Evolutionary conservation across 35 echinoderm and acorn worm species (phyloP).

Genomic region (Ophioderma brevispina): DNA sequence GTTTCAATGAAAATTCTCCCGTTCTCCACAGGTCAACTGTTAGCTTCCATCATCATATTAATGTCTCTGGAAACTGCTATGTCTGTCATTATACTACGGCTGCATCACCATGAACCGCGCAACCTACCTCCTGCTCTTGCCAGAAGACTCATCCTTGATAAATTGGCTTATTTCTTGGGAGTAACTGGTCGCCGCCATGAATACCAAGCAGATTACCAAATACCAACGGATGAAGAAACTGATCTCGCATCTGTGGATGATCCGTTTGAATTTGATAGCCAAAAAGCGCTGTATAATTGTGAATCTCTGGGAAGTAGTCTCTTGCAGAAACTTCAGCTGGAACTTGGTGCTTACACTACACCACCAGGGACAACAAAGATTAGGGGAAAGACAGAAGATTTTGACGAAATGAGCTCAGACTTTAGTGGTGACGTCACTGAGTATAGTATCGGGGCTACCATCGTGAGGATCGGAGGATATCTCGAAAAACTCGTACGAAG

Average conservation of each 20-base stretch:
- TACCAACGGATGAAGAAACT: slow-evolving; percentile 2
- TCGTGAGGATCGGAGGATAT: slow-evolving; percentile 65
- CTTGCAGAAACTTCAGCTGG: slow-evolving; percentile 51
- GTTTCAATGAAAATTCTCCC: background rate
- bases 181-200: slow-evolving; percentile 57
- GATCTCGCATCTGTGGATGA: background rate
- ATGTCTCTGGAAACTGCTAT: slow-evolving; percentile 78
- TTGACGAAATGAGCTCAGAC: slow-evolving; percentile 28
- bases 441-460: slow-evolving; percentile 47
- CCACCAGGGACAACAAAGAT: background rate
- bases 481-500: slow-evolving; percentile 35
- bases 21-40: slow-evolving; percentile 40
- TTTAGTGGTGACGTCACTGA: slow-evolving; percentile 50
- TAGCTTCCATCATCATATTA: slow-evolving; percentile 70
- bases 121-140: slow-evolving; percentile 42
- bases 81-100: slow-evolving; percentile 65
- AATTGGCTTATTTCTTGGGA: slow-evolving; percentile 29
- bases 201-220: slow-evolving; percentile 30
- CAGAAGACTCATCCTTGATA: slow-evolving; percentile 69
- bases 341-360: background rate
- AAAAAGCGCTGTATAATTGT: background rate
- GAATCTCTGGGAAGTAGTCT: slow-evolving; percentile 51
- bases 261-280: slow-evolving; percentile 66
- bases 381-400: slow-evolving; percentile 5
- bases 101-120: slow-evolving; percentile 52